Evolutionary conservation across 2,113 vertebrate species (phyloP), one percentile per base, ranked within the genome.

Genomic region (cattle (Bos taurus)): DNA sequence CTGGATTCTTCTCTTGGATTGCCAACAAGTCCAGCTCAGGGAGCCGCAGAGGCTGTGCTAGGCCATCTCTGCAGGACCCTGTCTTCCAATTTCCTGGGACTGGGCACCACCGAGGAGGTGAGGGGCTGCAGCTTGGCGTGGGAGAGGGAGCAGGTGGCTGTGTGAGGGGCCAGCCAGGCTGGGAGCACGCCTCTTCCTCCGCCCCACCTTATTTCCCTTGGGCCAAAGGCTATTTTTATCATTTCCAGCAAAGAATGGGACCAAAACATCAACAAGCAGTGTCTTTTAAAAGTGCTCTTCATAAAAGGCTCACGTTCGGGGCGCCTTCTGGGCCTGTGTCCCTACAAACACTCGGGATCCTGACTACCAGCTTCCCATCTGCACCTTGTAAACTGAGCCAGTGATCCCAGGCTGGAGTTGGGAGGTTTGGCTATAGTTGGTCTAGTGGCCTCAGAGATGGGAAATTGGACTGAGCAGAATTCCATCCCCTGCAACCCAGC

Each of bases 231-330:
- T 11, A 40, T 77, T 54, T 85, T 83, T 90, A 88, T 98, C 30
- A 50, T 88, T 95, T 94, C 64, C 89, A 78, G 52, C 30, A 54
- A 59, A 82, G 67, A 95, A 33, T 2, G 46, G 96, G 81, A 95
- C 16, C 30, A 80, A 74, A 74, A 50, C 86, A 54, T 10, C 7
- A 43, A 59, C 48, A 86, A 88, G 48, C 8, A 33, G 48, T 19
- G 28, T 74, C 46, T 94, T 59, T 60, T 21, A 56, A 67, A 52
- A 16, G 19, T 56, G 23, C 90, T 36, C 60, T 40, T 43, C 19
- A 36, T 54, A 54, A 54, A n/a, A n/a, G 33, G 30, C 52, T 82
- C 19, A n/a, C 11, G 6, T n/a, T n/a, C 26, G 2, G 25, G 25
- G n/a, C 10, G 25, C 15, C 83, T 48, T 84, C 46, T 21, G 4